Percentiles rank a stretch among this genome's conserved stretches.
phyloP scores from a whole-genome alignment of 1,140 invertebrate species.

The Bombus ignitus region DNA sequence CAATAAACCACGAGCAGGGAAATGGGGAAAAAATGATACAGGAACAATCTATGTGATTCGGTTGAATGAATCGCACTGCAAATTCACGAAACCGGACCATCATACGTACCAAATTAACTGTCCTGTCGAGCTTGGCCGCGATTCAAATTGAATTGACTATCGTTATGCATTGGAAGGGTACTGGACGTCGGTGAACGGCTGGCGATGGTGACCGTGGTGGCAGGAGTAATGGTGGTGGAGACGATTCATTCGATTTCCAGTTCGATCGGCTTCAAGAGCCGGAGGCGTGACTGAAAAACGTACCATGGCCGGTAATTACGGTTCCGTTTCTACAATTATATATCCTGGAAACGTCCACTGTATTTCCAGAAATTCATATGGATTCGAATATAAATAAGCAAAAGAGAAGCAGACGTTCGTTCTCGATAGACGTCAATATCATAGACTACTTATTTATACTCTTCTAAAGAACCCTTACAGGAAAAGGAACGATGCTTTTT shows the following conservation, averaged over 20 bases:
- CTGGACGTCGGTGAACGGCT: background rate
- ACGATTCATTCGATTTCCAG: slow-evolving; percentile 71
- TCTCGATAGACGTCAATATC: background rate
- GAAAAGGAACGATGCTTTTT: background rate
- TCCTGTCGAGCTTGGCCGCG: slow-evolving; percentile 71
- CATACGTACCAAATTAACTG: slow-evolving; percentile 74
- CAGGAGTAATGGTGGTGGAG: slow-evolving; percentile 41
- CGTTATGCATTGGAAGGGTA: slow-evolving; percentile 64
- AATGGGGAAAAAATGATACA: slow-evolving; percentile 29
- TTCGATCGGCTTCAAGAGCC: slow-evolving; percentile 38
- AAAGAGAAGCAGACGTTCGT: background rate
- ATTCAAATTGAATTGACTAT: slow-evolving; percentile 76
- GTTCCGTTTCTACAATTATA: slow-evolving; percentile 49
- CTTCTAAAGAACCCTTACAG: no score
- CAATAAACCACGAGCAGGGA: background rate
- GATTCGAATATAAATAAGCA: background rate
- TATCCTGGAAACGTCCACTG: slow-evolving; percentile 35
- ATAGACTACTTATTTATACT: no score
- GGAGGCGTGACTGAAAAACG: slow-evolving; percentile 66
- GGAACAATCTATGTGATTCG: slow-evolving; percentile 55
- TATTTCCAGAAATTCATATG: slow-evolving; percentile 42
- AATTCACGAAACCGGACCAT: slow-evolving; percentile 63
- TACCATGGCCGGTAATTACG: slow-evolving; percentile 62
- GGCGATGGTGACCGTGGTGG: slow-evolving; percentile 14
- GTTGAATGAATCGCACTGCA: slow-evolving; percentile 51